Evolutionary conservation across 30 jellyfish, hydroid and myxozoan genomes (phyloP), one percentile per base, ranked within the genome.

Genomic region (Phacellophora camtschatica): DNA sequence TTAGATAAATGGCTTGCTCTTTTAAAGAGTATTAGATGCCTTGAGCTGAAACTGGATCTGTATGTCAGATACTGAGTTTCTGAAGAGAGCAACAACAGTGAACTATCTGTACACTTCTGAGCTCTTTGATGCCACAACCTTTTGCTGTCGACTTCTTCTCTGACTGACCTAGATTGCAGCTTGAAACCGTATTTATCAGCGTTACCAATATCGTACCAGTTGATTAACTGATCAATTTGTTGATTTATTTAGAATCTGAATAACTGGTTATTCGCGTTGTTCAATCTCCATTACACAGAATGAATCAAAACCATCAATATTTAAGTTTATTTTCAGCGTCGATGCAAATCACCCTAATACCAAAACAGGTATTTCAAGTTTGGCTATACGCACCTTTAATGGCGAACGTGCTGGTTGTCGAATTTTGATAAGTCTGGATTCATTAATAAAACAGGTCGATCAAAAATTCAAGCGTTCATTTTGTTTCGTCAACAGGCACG

Each of bases 21-120:
- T 71, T 70, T 71, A 71, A 71, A 71, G 84, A 71, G 84, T 15
- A 71, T 48, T 22, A 53, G 25, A 45, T 59, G 67, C 84, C 30
- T 27, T 0, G 24, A 19, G 27, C 31, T 5, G 74, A 18, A 33
- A n/a, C n/a, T n/a, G n/a, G n/a, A n/a, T n/a, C n/a, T n/a, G n/a
- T n/a, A n/a, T n/a, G n/a, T n/a, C n/a, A n/a, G n/a, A n/a, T n/a
- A n/a, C n/a, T 2, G 29, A 3, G 61, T 46, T 4, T 11, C 10
- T 46, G 28, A 9, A 46, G 11, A 3, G 61, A 46, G n/a, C 61
- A n/a, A n/a, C n/a, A n/a, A n/a, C n/a, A 46, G 61, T 8, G 20
- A 13, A 13, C 2, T 8, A 16, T 23, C n/a, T 8, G 6, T 11
- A 0, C 29, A 28, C 61, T 46, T 6, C 61, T 13, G n/a, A 23